Percentiles rank a stretch among this genome's conserved stretches.
Evolutionary conservation across 2,888 invertebrate species (phyloP).

Genomic region (Branchinecta sandiegonensis): DNA sequence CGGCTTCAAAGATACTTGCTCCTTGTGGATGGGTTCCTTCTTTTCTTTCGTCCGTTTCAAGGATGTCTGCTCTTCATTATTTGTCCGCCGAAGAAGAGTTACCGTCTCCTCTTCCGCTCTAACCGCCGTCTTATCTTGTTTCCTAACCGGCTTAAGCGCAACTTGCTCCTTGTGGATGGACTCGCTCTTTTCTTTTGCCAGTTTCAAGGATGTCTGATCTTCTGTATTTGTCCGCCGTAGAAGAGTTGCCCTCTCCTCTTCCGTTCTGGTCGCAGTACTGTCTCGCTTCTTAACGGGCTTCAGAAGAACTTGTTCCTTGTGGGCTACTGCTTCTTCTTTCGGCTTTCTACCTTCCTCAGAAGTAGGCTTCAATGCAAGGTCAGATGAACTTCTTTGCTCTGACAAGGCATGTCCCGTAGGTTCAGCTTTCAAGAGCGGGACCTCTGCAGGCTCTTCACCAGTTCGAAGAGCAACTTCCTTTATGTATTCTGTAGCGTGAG

Average conservation of each 20-base stretch:
- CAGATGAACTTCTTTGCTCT: no score
- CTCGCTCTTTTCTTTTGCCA: not conserved
- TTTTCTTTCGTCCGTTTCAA: not conserved
- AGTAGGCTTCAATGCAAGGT: no score
- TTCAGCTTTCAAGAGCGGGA: no score
- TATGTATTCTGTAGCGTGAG: no score
- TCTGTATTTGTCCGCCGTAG: not conserved
- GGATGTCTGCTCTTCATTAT: not conserved
- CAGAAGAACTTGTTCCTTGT: conserved; percentile 31
- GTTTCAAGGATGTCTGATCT: not conserved
- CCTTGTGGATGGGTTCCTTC: not conserved
- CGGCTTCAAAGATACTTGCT: not conserved
- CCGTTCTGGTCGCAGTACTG: conserved; percentile 22
- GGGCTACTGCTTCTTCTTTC: conserved; percentile 21
- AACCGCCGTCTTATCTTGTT: conserved; percentile 31
- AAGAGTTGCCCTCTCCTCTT: not conserved
- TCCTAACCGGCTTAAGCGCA: conserved; percentile 34
- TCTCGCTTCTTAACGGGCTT: conserved; percentile 31
- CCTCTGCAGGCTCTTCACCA: no score
- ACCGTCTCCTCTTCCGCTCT: no score
- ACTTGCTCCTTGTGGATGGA: conserved; percentile 32
- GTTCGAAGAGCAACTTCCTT: no score
- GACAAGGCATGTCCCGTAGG: no score
- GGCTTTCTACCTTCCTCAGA: conserved; percentile 31
- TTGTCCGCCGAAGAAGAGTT: not conserved